These are phyloP conservation scores for Pollicipes pollicipes DNA, from an alignment of 1,140 invertebrate genomes.

Conservation along the genomic window DNA sequence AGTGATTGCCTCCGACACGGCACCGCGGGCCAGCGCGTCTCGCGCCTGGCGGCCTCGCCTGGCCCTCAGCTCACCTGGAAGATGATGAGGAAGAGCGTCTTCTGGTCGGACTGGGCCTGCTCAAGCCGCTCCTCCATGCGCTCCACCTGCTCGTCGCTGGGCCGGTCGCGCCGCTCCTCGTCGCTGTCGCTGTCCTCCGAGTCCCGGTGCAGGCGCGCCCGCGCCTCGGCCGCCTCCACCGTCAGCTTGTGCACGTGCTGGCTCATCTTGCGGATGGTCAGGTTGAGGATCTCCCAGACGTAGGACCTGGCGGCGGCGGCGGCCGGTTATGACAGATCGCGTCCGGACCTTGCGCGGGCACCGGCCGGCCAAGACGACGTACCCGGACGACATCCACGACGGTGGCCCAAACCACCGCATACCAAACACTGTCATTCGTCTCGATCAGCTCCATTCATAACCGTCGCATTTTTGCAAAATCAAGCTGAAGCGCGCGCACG, in stretches of 20 bases:
- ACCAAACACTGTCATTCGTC: no score
- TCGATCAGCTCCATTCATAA: no score
- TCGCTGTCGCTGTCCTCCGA: constrained; percentile 27
- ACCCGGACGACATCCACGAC: background rate
- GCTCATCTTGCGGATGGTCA: constrained; percentile 91
- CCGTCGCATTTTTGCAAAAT: no score
- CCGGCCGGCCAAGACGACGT: background rate
- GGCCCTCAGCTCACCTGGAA: constrained; percentile 64
- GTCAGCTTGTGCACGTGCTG: constrained; percentile 77
- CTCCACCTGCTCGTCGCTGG: constrained; percentile 46
- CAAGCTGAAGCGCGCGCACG: no score
- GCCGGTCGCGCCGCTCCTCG: constrained; percentile 26
- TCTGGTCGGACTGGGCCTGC: constrained; percentile 84
- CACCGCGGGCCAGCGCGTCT: no score
- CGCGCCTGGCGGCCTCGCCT: no score
- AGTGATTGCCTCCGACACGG: no score
- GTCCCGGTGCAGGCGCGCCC: constrained; percentile 47
- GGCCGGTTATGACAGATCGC: constrained; percentile 13
- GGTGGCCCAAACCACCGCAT: constrained; percentile 5
- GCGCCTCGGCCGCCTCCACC: constrained; percentile 64
- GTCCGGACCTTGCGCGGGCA: background rate
- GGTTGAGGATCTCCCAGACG: constrained; percentile 92
- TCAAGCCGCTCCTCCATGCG: constrained; percentile 90
- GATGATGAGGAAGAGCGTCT: constrained; percentile 90
- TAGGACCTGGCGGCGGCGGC: no score